Evolutionary conservation across 1,140 invertebrate species (phyloP).

Genomic region (Cydia amplana): DNA sequence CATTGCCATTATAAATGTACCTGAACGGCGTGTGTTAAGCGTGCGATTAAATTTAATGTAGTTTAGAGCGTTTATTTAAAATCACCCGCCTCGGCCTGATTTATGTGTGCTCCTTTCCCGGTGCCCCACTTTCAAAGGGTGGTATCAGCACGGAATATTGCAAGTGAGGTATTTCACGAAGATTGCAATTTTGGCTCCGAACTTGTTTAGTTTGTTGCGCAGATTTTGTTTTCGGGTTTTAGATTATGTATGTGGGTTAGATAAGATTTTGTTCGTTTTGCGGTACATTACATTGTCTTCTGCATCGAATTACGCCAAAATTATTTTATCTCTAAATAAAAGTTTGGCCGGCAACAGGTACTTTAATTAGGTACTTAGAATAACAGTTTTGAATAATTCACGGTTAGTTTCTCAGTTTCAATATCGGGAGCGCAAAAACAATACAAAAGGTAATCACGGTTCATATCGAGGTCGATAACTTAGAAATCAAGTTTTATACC

Average conservation of each 20-base stretch:
- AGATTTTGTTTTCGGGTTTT: neutral
- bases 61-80: constrained; percentile 14
- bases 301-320: too few relatives aligned
- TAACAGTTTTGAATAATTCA: too few relatives aligned
- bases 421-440: too few relatives aligned
- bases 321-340: too few relatives aligned
- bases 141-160: constrained; percentile 14
- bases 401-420: too few relatives aligned
- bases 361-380: too few relatives aligned
- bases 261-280: neutral
- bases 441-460: too few relatives aligned
- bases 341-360: too few relatives aligned
- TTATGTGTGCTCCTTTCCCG: constrained; percentile 1
- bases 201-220: neutral
- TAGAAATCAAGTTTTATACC: too few relatives aligned
- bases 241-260: neutral
- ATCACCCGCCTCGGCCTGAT: constrained; percentile 9
- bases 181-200: constrained; percentile 14
- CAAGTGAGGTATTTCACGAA: constrained; percentile 16
- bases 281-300: too few relatives aligned
- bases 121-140: constrained; percentile 11
- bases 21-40: neutral
- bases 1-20: neutral
- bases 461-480: too few relatives aligned
- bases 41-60: constrained; percentile 16